These are phyloP conservation scores for Paratrypauchen microcephalus DNA, from an alignment of 2,797 vertebrate species.

Conservation along the genomic window DNA sequence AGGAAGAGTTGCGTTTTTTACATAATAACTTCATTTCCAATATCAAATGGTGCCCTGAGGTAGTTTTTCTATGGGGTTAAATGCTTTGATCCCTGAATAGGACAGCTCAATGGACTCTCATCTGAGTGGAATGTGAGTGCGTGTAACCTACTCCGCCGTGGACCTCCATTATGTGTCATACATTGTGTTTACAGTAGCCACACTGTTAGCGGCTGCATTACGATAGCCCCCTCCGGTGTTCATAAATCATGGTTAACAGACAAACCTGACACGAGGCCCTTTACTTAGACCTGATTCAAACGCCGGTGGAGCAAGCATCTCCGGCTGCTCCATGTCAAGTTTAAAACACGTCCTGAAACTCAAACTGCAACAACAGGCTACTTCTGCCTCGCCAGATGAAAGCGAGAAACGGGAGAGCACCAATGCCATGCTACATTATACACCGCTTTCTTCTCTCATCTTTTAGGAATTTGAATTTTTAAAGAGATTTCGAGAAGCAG, in stretches of 20 bases:
- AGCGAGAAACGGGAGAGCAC: constrained; percentile 62
- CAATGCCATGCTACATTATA: constrained; percentile 45
- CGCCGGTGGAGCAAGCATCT: constrained; percentile 68
- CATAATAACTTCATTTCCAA: not conserved
- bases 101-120: constrained; percentile 40
- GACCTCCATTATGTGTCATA: constrained; percentile 62
- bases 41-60: not conserved
- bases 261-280: constrained; percentile 63
- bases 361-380: constrained; percentile 49
- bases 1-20: not conserved
- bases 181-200: constrained; percentile 72
- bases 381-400: constrained; percentile 57
- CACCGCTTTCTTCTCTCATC: constrained; percentile 41
- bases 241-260: constrained; percentile 81
- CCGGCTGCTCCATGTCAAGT: constrained; percentile 57
- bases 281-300: constrained; percentile 63
- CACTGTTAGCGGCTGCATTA: constrained; percentile 58
- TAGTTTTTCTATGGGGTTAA: not conserved
- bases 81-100: constrained; percentile 30
- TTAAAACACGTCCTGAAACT: constrained; percentile 64
- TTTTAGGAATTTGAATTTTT: constrained; percentile 44
- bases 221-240: constrained; percentile 50
- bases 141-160: constrained; percentile 62
- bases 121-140: constrained; percentile 55
- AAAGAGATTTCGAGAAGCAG: constrained; percentile 24